These are phyloP conservation scores for human (Homo sapiens) DNA, from an alignment of 2,113 vertebrate species.

Conservation along the genomic window GRCh38 chr11:74321001-74321500, in stretches of 20 bases:
- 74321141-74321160: background rate
- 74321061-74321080: background rate
- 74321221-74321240: background rate
- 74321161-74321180: background rate
- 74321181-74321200: background rate
- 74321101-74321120: background rate
- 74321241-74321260: slow-evolving; percentile 34
- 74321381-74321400: background rate
- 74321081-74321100: background rate
- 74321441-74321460: background rate
- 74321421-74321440: background rate
- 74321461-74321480: background rate
- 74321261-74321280: background rate
- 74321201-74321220: slow-evolving; percentile 5
- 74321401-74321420: slow-evolving; percentile 16
- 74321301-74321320: slow-evolving; percentile 18
- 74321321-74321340: background rate
- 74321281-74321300: background rate
- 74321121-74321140: background rate
- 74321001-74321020: background rate
- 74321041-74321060: background rate
- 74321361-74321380: background rate
- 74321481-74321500: background rate
- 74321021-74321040: background rate
- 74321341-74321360: slow-evolving; percentile 25